Evolutionary conservation across 2,113 vertebrate genomes (phyloP).

Genomic region (Rissa tridactyla): DNA sequence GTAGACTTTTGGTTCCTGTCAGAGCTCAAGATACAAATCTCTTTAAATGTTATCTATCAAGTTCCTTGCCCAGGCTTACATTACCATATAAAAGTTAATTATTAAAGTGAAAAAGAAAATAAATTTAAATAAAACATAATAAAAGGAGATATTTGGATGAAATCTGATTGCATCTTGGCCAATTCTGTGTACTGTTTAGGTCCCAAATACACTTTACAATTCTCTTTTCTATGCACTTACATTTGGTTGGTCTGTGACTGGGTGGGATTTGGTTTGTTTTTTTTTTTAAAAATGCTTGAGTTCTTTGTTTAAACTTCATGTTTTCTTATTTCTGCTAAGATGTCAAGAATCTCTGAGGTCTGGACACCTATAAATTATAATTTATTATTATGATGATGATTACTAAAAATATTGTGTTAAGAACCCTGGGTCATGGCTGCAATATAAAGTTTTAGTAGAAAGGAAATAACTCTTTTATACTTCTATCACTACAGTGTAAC

Average conservation of each 20-base stretch:
- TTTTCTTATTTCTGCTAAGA: slow-evolving; percentile 5
- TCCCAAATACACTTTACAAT: neutral
- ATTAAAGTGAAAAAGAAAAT: neutral
- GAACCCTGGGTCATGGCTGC: neutral
- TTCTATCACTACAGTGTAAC: neutral
- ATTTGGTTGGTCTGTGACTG: neutral
- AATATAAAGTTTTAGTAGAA: neutral
- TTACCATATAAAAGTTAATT: neutral
- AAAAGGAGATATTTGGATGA: neutral
- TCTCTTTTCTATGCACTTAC: neutral
- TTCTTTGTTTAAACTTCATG: neutral
- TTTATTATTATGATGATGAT: neutral
- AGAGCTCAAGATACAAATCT: neutral
- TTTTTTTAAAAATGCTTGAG: neutral
- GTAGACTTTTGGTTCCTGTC: neutral
- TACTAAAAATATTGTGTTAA: slow-evolving; percentile 7
- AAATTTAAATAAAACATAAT: neutral
- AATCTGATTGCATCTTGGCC: neutral
- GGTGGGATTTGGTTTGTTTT: neutral
- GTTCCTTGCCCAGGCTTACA: neutral
- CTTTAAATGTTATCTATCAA: neutral
- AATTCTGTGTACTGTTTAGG: neutral
- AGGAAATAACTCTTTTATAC: neutral
- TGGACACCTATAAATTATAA: neutral
- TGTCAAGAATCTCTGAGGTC: neutral